Evolutionary conservation across 37 sponge, comb jelly and placozoan genomes (phyloP).

Genomic region (Haliclona indistincta): DNA sequence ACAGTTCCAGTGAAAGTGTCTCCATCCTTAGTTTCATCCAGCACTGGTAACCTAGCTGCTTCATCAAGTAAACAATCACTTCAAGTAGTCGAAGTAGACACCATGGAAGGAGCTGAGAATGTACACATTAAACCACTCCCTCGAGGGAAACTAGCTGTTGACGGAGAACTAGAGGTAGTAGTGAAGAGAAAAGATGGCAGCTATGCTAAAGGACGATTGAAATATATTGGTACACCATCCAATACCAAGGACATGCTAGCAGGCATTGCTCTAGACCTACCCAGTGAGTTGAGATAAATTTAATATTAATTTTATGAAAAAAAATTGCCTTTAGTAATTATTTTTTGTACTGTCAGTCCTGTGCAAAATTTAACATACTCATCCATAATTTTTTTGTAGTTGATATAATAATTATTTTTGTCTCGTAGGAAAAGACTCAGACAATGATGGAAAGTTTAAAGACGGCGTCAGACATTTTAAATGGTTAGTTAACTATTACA

Average conservation of each 20-base stretch:
- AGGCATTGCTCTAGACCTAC: conserved; percentile 28
- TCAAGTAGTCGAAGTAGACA: too few species aligned
- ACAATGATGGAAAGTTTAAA: conserved; percentile 39
- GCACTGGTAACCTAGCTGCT: too few species aligned
- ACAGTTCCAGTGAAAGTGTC: too few species aligned
- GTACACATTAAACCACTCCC: too few species aligned
- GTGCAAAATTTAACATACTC: not conserved
- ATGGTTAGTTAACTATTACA: conserved; percentile 18
- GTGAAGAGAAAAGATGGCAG: conserved; percentile 27
- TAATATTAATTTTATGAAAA: too few species aligned
- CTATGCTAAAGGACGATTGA: conserved; percentile 26
- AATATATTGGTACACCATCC: conserved; percentile 28
- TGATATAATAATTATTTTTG: not conserved
- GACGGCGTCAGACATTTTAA: conserved; percentile 55
- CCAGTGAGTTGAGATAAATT: conserved; percentile 16
- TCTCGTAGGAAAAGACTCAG: not conserved
- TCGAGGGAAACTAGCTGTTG: too few species aligned
- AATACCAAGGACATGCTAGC: conserved; percentile 37
- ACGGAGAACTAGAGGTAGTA: too few species aligned
- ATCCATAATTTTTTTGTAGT: not conserved
- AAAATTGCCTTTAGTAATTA: not conserved
- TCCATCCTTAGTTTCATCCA: too few species aligned
- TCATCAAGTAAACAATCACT: too few species aligned
- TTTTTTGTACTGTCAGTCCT: not conserved
- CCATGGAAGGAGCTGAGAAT: too few species aligned